phyloP scores from a whole-genome alignment of 2,797 vertebrate species.

The Tiaroga cobitis region DNA sequence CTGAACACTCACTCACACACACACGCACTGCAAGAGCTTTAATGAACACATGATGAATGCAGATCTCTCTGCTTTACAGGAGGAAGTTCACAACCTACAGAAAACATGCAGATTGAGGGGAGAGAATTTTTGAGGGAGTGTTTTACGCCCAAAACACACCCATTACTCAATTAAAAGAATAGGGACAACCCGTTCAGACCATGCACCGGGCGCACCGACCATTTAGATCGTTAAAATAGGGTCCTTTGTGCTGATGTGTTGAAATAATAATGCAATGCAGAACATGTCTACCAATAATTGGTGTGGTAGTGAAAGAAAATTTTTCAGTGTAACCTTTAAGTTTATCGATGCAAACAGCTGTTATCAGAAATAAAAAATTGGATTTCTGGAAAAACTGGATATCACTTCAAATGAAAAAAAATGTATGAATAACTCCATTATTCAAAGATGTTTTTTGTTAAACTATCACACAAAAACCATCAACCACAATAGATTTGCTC shows the following conservation, averaged over 20 bases:
- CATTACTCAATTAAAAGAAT: too few species aligned
- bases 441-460: not conserved
- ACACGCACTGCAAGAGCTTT: constrained; percentile 63
- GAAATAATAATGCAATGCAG: not conserved
- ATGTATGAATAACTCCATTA: not conserved
- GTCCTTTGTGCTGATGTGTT: not conserved
- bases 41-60: constrained; percentile 77
- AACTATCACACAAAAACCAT: not conserved
- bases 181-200: too few species aligned
- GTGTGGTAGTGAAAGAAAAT: not conserved
- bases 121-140: not conserved
- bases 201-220: too few species aligned
- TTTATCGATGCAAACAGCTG: not conserved
- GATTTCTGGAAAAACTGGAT: not conserved
- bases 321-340: not conserved
- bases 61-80: constrained; percentile 61
- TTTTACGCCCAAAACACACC: too few species aligned
- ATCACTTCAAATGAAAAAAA: fast-evolving
- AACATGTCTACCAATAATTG: not conserved
- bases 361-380: not conserved
- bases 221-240: too few species aligned
- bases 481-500: not conserved
- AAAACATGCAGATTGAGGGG: not conserved
- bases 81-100: not conserved
- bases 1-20: constrained; percentile 70